These are phyloP conservation scores for Metaphire vulgaris DNA, from an alignment of 1,140 invertebrate genomes.

Conservation along the genomic window DNA sequence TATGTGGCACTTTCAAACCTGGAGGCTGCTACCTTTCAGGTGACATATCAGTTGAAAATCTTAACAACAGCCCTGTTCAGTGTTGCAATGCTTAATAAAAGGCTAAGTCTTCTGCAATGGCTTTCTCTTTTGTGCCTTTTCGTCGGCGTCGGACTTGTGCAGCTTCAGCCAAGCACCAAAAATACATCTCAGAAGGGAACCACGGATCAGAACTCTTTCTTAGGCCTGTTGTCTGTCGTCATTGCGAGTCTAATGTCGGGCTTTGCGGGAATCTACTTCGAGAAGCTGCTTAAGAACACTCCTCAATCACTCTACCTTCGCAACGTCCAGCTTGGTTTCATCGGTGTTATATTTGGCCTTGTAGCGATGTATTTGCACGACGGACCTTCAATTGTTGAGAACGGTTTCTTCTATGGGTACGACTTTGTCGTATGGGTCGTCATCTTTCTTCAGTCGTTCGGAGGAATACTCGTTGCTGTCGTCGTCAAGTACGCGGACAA, in stretches of 20 bases:
- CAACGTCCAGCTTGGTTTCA: slow-evolving; percentile 60
- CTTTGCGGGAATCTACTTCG: slow-evolving; percentile 98
- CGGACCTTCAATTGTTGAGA: slow-evolving; percentile 44
- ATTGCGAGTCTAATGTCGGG: slow-evolving; percentile 88
- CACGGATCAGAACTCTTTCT: slow-evolving; percentile 57
- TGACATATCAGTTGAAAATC: slow-evolving; percentile 92
- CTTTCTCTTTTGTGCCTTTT: slow-evolving; percentile 76
- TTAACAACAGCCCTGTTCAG: slow-evolving; percentile 96
- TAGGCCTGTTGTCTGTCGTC: slow-evolving; percentile 82
- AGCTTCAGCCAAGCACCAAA: slow-evolving; percentile 35
- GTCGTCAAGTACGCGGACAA: slow-evolving; percentile 59
- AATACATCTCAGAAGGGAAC: background rate
- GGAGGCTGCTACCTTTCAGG: slow-evolving; percentile 98
- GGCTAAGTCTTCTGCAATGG: slow-evolving; percentile 77
- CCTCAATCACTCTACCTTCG: slow-evolving; percentile 80
- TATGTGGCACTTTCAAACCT: slow-evolving; percentile 95
- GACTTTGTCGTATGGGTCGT: slow-evolving; percentile 52
- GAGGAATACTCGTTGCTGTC: slow-evolving; percentile 54
- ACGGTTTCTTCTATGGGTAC: slow-evolving; percentile 59
- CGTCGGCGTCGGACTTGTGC: slow-evolving; percentile 67
- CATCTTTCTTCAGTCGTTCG: slow-evolving; percentile 51
- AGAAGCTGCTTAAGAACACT: slow-evolving; percentile 89
- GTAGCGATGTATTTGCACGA: slow-evolving; percentile 56
- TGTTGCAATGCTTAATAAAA: slow-evolving; percentile 75
- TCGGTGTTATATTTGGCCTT: slow-evolving; percentile 55